Base-by-base conservation (phyloP, 1,140 invertebrate genomes). In the Caenorhabditis tropicalis region DNA sequence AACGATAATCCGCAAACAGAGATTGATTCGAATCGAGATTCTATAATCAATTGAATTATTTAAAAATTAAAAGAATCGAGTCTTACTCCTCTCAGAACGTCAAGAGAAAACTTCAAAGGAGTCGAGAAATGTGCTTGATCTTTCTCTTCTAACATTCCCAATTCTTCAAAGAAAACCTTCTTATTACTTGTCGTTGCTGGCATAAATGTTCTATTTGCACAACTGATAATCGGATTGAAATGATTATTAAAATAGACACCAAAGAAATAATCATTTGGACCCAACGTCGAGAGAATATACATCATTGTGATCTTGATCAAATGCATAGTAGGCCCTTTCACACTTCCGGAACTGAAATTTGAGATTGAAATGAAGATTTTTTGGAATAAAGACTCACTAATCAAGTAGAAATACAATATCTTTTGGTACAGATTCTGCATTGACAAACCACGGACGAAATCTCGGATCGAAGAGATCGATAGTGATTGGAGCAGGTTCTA, bases 61-160 rank as follows among this genome's bases (percentile, higher is more conserved):
- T 48, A 65, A 12, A 85, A 24, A n/a, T 33, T 15, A 9, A 24
- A 79, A 46, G 16, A 5, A 27, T 29, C 24, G 4, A 46, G 16
- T 33, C 56, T 46, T 36, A 86, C 87, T n/a, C 88, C 79, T 87
- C 87, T 39, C 51, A 91, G 86, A 51, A 88, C 70, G 36, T 80
- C 79, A 36, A 90, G 84, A 27, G 85, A 90, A 51, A 84, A 82
- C 36, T 91, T 89, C n/a, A 91, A 74, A 27, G 90, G 89, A 33
- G 89, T 85, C 19, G 88, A 81, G n/a, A 91, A 80, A 31, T 80
- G 65, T 4, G 90, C 90, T 46, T 91, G 89, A 81, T 91, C 90
- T 33, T 86, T 82, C 49, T 89, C 91, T 86, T 90, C 89, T 19
- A 91, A 74, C 43, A 86, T 86, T 49, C 86, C 86, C 53, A 90